Evolutionary conservation across 2,113 vertebrate genomes (phyloP).

Genomic region (Macquaria ambigua): DNA sequence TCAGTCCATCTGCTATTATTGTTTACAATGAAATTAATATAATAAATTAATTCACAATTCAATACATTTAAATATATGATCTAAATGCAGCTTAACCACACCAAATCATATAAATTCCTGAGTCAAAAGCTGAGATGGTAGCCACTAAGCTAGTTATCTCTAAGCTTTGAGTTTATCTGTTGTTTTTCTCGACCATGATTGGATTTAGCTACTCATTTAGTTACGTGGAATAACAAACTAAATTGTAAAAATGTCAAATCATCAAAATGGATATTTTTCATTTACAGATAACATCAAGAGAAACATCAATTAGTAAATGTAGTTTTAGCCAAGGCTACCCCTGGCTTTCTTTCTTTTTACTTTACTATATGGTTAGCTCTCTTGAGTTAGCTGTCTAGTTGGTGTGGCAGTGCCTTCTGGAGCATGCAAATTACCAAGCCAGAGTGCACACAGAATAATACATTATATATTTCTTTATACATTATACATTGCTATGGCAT

Average conservation of each 20-base stretch:
- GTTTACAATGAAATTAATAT: neutral
- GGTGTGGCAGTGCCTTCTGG: too few species aligned
- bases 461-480: too few species aligned
- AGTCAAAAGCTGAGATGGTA: neutral
- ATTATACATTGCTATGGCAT: too few species aligned
- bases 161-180: neutral
- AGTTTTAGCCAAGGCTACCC: neutral
- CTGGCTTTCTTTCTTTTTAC: too few species aligned
- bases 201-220: too few species aligned
- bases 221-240: neutral
- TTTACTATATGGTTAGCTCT: neutral
- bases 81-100: neutral
- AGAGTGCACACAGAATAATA: too few species aligned
- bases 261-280: too few species aligned
- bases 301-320: neutral
- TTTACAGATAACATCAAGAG: too few species aligned
- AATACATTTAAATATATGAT: neutral
- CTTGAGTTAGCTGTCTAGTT: neutral
- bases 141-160: neutral
- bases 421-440: too few species aligned
- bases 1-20: neutral
- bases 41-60: neutral
- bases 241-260: neutral
- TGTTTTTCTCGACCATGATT: neutral
- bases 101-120: neutral